These are phyloP conservation scores for Tychaedon coryphoeus DNA, from an alignment of 2,113 vertebrate species.

Conservation along the genomic window DNA sequence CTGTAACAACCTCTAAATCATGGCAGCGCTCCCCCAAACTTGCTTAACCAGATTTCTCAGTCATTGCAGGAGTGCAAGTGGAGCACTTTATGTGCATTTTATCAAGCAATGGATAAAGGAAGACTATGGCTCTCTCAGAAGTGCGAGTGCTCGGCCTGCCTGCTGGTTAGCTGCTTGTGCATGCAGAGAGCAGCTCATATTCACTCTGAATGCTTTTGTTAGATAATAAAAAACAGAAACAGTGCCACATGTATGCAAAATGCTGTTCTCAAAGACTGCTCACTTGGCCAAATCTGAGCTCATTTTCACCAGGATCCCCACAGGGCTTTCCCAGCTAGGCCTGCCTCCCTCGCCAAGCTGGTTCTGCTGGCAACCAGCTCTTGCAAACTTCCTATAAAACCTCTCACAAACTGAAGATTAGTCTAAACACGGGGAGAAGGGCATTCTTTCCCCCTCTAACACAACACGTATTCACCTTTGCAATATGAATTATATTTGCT, in stretches of 20 bases:
- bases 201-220: not conserved
- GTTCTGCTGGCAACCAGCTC: not conserved
- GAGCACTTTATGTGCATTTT: not conserved
- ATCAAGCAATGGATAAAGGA: not conserved
- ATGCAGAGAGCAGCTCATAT: not conserved
- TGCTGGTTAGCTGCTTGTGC: not conserved
- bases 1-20: not conserved
- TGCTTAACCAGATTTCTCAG: not conserved
- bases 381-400: not conserved
- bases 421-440: not conserved
- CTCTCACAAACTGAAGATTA: not conserved
- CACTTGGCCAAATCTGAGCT: not conserved
- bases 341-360: not conserved
- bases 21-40: not conserved
- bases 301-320: not conserved
- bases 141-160: not conserved
- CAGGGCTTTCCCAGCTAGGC: not conserved
- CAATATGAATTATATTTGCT: not conserved
- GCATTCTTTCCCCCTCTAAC: not conserved
- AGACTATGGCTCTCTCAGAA: not conserved
- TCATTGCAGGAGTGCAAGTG: not conserved
- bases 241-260: not conserved
- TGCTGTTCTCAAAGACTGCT: not conserved
- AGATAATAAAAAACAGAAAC: not conserved
- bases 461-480: not conserved